These are phyloP conservation scores for Microcebus jonahi DNA, from an alignment of 2,113 vertebrate genomes.

Conservation along the genomic window DNA sequence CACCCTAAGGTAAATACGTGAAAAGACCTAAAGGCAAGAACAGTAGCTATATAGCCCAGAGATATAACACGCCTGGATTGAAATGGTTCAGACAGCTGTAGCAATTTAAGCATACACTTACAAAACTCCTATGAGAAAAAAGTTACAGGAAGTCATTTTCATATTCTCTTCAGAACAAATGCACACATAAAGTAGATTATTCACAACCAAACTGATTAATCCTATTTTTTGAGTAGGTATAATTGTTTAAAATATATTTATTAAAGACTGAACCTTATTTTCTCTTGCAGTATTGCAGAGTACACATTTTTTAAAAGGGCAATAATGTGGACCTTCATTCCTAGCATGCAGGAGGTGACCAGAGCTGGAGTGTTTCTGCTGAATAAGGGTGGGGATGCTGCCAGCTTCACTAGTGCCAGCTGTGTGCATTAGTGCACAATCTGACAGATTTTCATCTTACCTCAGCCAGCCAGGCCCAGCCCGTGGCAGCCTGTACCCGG, in stretches of 20 bases:
- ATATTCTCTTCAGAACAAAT: conserved; percentile 48
- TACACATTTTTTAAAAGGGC: background rate
- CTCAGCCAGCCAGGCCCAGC: conserved; percentile 30
- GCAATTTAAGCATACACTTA: conserved; percentile 35
- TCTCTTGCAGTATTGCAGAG: background rate
- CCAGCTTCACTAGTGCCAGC: background rate
- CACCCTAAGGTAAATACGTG: conserved; percentile 11
- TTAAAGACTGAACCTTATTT: background rate
- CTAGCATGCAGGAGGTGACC: background rate
- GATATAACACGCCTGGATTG: background rate
- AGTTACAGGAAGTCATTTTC: conserved; percentile 6
- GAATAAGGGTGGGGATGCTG: background rate
- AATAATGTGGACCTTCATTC: background rate
- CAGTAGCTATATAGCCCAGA: background rate
- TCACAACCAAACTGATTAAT: conserved; percentile 10
- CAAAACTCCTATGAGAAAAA: conserved; percentile 50
- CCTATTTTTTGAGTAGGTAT: background rate
- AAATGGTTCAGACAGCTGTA: background rate
- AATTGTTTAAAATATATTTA: conserved; percentile 38
- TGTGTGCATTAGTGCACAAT: background rate
- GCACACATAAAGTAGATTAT: background rate
- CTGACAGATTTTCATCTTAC: background rate
- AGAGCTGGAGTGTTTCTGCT: background rate
- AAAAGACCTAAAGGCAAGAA: conserved; percentile 32
- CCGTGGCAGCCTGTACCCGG: background rate